Conservation (phyloP, 2,797 vertebrate genomes). For the Rhabdomys pumilio region DNA sequence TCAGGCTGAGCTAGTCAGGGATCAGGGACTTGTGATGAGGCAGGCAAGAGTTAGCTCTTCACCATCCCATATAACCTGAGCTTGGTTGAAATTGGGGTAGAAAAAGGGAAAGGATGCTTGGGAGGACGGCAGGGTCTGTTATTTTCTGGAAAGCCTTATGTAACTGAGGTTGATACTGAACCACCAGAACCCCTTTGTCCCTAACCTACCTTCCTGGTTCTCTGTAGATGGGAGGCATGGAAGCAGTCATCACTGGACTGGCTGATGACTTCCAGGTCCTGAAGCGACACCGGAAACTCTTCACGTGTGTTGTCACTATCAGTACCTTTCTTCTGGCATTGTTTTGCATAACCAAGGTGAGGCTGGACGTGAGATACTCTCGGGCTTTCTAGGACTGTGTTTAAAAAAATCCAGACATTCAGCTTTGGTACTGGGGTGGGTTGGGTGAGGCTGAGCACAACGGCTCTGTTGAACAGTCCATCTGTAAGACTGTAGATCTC, state of each 20-base stretch:
- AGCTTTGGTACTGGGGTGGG: not conserved
- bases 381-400: not conserved
- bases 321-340: conserved; percentile 96
- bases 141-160: accelerated
- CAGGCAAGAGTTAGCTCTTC: not conserved
- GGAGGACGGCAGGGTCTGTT: not conserved
- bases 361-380: not conserved
- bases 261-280: conserved; percentile 97
- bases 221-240: conserved; percentile 98
- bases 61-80: accelerated
- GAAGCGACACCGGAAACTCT: conserved; percentile 96
- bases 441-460: not conserved
- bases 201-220: not conserved
- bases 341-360: conserved; percentile 97
- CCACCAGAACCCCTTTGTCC: not conserved
- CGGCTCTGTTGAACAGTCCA: not conserved
- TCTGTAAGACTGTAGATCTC: not conserved
- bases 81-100: not conserved
- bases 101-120: not conserved
- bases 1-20: not conserved
- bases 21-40: not conserved
- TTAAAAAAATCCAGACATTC: not conserved
- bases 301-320: conserved; percentile 94
- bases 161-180: not conserved
- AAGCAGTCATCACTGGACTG: conserved; percentile 97